Conservation (phyloP, 2,797 vertebrate genomes). For the Coendou prehensilis region DNA sequence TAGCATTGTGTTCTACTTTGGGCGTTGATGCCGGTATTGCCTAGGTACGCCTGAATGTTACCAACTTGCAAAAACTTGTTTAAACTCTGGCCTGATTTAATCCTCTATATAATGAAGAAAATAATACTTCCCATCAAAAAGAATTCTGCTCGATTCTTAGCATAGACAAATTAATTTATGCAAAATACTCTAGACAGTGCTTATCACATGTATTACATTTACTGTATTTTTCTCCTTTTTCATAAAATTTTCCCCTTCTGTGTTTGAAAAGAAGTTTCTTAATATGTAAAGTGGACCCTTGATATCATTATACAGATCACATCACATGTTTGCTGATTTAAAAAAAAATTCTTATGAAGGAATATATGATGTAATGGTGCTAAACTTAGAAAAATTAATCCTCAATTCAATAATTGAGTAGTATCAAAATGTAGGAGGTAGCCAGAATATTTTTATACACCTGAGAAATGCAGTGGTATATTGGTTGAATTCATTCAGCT, state of each 20-base stretch:
- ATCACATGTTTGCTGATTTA: background rate
- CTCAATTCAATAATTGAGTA: background rate
- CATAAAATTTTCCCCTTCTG: background rate
- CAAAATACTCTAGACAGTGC: background rate
- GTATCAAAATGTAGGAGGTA: background rate
- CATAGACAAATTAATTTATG: background rate
- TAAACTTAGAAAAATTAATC: background rate
- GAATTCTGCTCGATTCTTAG: background rate
- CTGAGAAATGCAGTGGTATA: background rate
- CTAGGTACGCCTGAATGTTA: background rate
- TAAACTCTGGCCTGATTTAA: background rate
- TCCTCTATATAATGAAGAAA: background rate
- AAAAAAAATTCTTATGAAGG: background rate
- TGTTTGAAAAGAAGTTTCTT: background rate
- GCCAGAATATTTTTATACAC: background rate
- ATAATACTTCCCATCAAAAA: background rate
- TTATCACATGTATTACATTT: background rate
- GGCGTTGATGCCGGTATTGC: accelerated
- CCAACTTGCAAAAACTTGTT: background rate
- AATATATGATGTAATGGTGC: background rate
- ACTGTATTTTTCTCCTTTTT: background rate
- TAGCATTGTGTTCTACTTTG: background rate
- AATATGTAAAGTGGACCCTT: background rate
- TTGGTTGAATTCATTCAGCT: background rate
- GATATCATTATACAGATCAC: background rate